phyloP scores from a whole-genome alignment of 2,113 vertebrate species.

The Catharus minimus region DNA sequence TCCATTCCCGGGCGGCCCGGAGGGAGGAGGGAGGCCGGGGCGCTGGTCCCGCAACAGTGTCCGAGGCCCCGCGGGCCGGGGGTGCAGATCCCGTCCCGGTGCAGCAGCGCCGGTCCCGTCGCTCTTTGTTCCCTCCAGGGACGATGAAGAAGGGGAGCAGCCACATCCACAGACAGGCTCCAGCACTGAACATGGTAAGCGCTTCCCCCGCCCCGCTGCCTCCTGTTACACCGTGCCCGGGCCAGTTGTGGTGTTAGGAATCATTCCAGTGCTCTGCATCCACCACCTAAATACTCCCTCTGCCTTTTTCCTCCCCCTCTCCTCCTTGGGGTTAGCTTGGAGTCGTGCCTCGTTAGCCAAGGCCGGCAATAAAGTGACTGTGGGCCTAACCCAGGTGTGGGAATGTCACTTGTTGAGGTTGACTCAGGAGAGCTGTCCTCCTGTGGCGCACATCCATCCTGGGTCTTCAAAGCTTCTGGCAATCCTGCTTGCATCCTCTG shows the following conservation, averaged over 20 bases:
- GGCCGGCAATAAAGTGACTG: not conserved
- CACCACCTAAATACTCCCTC: fast-evolving
- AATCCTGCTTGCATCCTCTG: not conserved
- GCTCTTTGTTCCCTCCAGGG: conserved; percentile 8
- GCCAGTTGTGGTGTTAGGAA: fast-evolving
- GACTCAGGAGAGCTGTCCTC: fast-evolving
- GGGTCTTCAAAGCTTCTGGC: not conserved
- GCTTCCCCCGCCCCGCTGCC: fast-evolving
- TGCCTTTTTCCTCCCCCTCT: fast-evolving
- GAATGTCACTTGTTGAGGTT: not conserved
- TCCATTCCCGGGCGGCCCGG: not conserved
- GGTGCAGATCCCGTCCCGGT: fast-evolving
- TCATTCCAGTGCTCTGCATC: too few relatives aligned
- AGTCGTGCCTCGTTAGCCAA: fast-evolving
- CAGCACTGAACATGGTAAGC: not conserved
- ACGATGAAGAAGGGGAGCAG: not conserved
- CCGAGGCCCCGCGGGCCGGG: not conserved
- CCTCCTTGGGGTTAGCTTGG: not conserved
- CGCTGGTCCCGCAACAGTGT: not conserved
- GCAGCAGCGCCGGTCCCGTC: fast-evolving
- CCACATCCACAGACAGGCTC: not conserved
- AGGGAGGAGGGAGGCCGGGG: not conserved
- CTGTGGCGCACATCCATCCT: not conserved
- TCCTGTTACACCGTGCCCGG: fast-evolving
- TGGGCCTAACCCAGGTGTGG: fast-evolving